Evolutionary conservation across 2,113 vertebrate species (phyloP).

Genomic region (Nesogale talazaci): DNA sequence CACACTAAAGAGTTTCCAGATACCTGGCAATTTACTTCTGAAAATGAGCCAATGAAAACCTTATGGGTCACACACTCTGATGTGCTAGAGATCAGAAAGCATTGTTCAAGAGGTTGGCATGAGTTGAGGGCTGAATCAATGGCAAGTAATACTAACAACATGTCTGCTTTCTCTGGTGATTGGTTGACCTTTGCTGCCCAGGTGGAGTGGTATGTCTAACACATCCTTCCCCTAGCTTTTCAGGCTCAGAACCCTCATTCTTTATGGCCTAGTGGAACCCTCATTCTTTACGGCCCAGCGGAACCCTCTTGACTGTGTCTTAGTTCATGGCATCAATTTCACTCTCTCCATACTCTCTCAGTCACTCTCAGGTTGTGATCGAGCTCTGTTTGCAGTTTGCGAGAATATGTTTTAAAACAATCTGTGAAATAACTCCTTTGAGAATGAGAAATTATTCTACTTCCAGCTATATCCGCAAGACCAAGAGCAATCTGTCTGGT

Average conservation of each 20-base stretch:
- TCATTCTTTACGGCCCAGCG: not conserved
- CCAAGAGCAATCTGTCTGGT: not conserved
- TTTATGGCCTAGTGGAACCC: not conserved
- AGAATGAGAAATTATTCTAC: not conserved
- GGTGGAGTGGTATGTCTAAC: not conserved
- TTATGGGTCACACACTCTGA: not conserved
- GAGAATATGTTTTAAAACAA: not conserved
- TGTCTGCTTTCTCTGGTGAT: not conserved
- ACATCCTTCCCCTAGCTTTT: not conserved
- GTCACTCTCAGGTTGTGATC: not conserved
- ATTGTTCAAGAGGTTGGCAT: not conserved
- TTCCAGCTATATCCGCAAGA: not conserved
- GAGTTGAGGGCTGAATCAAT: not conserved
- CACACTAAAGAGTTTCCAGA: not conserved
- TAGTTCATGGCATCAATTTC: not conserved
- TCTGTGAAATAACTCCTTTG: not conserved
- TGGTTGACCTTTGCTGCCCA: not conserved
- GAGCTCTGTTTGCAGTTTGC: not conserved
- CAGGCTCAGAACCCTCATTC: not conserved
- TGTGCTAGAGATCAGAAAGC: not conserved
- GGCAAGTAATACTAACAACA: not conserved
- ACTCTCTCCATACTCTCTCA: not conserved
- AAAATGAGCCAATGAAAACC: not conserved
- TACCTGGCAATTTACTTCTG: not conserved
- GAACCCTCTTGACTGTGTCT: not conserved